Percentiles rank a stretch among this genome's conserved stretches.
These are phyloP conservation scores for Colostygia pectinataria DNA, from an alignment of 2,888 invertebrate genomes.

Conservation along the genomic window DNA sequence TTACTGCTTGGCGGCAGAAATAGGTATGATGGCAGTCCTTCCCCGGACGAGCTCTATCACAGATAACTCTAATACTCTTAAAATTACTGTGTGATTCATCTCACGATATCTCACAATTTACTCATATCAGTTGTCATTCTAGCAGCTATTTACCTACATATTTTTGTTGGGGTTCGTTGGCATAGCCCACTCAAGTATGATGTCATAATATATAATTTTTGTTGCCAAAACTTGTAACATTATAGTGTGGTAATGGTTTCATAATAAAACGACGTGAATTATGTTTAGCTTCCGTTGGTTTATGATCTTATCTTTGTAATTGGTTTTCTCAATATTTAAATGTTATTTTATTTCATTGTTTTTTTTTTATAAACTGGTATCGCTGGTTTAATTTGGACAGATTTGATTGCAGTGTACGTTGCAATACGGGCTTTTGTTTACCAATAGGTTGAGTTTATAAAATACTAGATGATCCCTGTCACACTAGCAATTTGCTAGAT, in stretches of 20 bases:
- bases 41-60: too few species aligned
- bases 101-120: too few species aligned
- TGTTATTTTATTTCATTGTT: slow-evolving; percentile 4
- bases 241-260: slow-evolving; percentile 13
- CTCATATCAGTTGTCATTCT: too few species aligned
- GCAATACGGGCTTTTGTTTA: not conserved
- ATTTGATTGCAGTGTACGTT: not conserved
- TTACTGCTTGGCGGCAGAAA: too few species aligned
- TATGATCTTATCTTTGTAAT: slow-evolving; percentile 11
- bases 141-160: too few species aligned
- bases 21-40: too few species aligned
- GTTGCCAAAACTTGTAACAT: slow-evolving; percentile 15
- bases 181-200: slow-evolving; percentile 26
- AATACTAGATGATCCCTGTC: too few species aligned
- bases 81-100: too few species aligned
- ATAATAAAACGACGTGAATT: slow-evolving; percentile 9
- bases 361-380: not conserved
- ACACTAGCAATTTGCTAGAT: too few species aligned
- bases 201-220: slow-evolving; percentile 24
- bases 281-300: slow-evolving; percentile 20
- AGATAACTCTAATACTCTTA: too few species aligned
- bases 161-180: slow-evolving; percentile 22
- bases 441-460: too few species aligned
- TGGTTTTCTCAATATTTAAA: slow-evolving; percentile 12
- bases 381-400: not conserved